Base-by-base conservation (phyloP, 2,113 vertebrate genomes). In the Labeo rohita region DNA sequence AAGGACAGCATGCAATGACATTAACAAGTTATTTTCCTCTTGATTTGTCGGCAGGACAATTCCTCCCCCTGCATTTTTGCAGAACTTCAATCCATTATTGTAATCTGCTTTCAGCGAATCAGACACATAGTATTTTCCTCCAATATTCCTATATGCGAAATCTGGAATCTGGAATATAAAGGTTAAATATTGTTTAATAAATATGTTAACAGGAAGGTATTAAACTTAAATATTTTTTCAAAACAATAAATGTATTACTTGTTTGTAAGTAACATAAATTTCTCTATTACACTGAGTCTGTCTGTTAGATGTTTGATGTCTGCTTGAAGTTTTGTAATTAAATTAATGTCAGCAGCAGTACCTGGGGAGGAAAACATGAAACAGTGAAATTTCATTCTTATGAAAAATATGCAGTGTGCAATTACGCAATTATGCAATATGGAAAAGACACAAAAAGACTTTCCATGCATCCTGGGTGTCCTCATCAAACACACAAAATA, bases 31-130 rank as follows among this genome's bases (percentile, higher is more conserved):
- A 59, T 86, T 87, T 34, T 89, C 81, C 3, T 76, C 86, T 39
- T 84, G 10, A 66, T 11, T 87, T 87, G 18, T 77, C 13, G 86
- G 81, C 11, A 83, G 54, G 28, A 10, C 86, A 76, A 84, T 47
- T 65, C 65, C 52, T 6, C 2, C 80, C 11, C 81, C 73, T 23
- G 49, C 43, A 0, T 75, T 61, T 28, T 39, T 11, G 79, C 86
- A 87, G 23, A 83, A 18, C n/a, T 11, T 77, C 36, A 59, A 59
- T 56, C 54, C 54, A 56, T 56, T 16, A 21, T 18, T 39, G 3
- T 59, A 84, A 54, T 47, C 52, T 18, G 2, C 59, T 18, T 3
- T 1, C 23, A 50, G 34, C 5, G 47, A 70, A 50, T 83, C 6
- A 2, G 70, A 36, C 18, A 63, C 56, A 43, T 9, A 87, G 28